phyloP scores from a whole-genome alignment of 2,797 vertebrate species.

The Hydrophis major region DNA sequence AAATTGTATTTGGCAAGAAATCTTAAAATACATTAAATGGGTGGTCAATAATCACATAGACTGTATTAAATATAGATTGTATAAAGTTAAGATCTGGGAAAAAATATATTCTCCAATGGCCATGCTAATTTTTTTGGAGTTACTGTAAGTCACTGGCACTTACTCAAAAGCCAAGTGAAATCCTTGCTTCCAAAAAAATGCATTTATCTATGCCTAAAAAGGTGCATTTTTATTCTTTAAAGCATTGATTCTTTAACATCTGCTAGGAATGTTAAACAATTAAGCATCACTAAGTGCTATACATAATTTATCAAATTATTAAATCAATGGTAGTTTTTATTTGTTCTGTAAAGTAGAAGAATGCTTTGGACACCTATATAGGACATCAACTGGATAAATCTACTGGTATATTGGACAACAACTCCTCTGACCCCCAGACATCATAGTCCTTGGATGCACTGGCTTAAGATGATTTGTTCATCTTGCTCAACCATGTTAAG shows the following conservation, averaged over 20 bases:
- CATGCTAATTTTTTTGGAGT: neutral
- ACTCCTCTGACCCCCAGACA: neutral
- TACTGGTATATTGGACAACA: neutral
- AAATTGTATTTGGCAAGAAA: neutral
- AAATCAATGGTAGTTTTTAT: neutral
- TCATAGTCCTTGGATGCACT: neutral
- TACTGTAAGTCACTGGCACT: neutral
- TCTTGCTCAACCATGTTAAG: neutral
- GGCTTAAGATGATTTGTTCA: neutral
- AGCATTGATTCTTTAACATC: neutral
- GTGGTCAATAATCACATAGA: neutral
- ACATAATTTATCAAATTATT: neutral
- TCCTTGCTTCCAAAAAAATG: neutral
- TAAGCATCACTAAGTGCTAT: neutral
- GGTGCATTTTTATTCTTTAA: neutral
- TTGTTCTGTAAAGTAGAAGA: neutral
- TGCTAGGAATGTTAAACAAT: neutral
- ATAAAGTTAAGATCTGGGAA: neutral
- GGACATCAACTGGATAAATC: neutral
- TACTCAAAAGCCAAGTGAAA: neutral
- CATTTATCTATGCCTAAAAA: neutral
- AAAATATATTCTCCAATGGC: neutral
- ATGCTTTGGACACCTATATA: neutral
- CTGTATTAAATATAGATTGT: neutral
- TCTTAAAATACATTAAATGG: neutral